Conservation (phyloP, 1,140 invertebrate species). For the Eupeodes corollae region DNA sequence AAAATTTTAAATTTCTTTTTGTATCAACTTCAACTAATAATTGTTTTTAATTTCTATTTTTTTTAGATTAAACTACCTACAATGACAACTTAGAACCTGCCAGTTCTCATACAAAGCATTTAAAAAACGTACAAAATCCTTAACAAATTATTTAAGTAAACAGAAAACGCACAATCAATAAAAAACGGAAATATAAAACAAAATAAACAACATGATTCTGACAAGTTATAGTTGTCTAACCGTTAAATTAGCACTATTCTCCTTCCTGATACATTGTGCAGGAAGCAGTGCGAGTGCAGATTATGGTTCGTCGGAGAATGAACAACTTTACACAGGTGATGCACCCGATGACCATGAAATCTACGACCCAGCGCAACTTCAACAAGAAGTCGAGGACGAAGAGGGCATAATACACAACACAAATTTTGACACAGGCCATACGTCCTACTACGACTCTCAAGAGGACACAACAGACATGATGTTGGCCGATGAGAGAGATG, state of each 20-base stretch:
- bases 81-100: conserved; percentile 2
- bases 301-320: no score
- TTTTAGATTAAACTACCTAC: neutral
- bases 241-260: no score
- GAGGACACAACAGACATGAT: conserved; percentile 2
- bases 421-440: conserved; percentile 17
- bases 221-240: no score
- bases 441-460: conserved; percentile 11
- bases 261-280: no score
- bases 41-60: no score
- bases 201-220: neutral
- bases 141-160: conserved; percentile 15
- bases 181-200: conserved; percentile 6
- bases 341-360: conserved; percentile 14
- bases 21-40: no score
- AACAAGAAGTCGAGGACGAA: conserved; percentile 15
- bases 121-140: conserved; percentile 7
- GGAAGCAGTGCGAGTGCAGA: no score
- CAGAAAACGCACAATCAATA: conserved; percentile 16
- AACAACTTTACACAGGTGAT: no score
- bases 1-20: no score
- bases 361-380: conserved; percentile 19
- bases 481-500: conserved; percentile 15
- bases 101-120: conserved; percentile 8
- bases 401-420: conserved; percentile 13